Evolutionary conservation across 2,797 vertebrate species (phyloP), one percentile per base, ranked within the genome.

Genomic region (Myotis planiceps): DNA sequence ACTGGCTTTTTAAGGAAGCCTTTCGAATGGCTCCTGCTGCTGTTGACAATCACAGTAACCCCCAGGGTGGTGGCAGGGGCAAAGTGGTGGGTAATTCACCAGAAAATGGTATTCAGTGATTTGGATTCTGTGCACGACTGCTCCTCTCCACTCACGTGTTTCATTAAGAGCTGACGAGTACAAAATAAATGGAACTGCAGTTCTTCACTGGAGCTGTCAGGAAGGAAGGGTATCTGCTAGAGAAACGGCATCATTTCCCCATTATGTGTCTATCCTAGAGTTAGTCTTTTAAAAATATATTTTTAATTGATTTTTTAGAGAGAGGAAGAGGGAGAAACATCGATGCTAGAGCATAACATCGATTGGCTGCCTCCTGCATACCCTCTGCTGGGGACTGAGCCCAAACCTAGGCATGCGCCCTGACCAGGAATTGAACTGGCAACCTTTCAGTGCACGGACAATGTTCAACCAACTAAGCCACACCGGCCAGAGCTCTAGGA

Each of bases 81-180:
- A 74, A 58, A 51, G 39, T 45, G 68, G 49, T n/a, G 15, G 51
- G 47, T 74, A 90, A 92, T 78, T 69, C 88, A 78, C 95, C 89
- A 84, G 95, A 91, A 97, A 94, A 95, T 42, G 34, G 45, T 18
- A 55, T 42, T 76, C 89, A 45, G 68, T n/a, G 27, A 92, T 92
- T 82, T 65, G 90, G 71, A 87, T 80, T 58, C 82, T 37, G 66
- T 25, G 39, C 81, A 13, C 39, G 19, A 29, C 53, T 66, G 88
- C 68, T 68, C 69, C 42, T 49, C 60, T 82, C 82, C 92, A 80
- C 37, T 90, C 69, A 75, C 8, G 32, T 25, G 79, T 71, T 91
- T 94, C 75, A 94, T 89, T 74, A 96, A 92, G 85, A 89, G 94
- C 51, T 65, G 95, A 91, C 69, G 47, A 65, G 81, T n/a, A 37